These are phyloP conservation scores for Melanotaenia parkinsoni DNA, from an alignment of 2,797 vertebrate species.

Conservation along the genomic window DNA sequence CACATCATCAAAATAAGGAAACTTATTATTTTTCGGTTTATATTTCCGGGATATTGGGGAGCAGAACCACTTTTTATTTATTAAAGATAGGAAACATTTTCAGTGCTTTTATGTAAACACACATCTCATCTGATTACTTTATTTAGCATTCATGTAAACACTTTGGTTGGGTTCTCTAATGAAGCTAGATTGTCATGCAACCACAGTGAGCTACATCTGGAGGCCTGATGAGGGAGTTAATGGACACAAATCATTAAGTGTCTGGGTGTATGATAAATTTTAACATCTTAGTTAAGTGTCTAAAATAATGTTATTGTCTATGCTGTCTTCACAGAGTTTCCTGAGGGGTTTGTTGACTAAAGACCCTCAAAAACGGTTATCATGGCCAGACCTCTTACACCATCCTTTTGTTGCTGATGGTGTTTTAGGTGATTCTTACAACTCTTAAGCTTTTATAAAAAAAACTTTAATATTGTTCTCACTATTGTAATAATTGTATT, in stretches of 20 bases:
- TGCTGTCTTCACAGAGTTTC: conserved; percentile 85
- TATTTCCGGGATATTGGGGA: too few species aligned
- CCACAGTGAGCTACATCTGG: too few species aligned
- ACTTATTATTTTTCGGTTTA: too few species aligned
- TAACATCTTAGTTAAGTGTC: not conserved
- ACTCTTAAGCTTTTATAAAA: not conserved
- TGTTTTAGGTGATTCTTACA: conserved; percentile 86
- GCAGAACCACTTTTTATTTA: too few species aligned
- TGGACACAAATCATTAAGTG: not conserved
- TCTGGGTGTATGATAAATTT: not conserved
- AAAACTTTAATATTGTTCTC: not conserved
- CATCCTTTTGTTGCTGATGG: conserved; percentile 93
- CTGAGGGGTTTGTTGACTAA: conserved; percentile 95
- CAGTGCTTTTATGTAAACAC: too few species aligned
- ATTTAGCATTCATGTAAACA: too few species aligned
- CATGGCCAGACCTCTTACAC: conserved; percentile 92
- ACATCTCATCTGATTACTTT: too few species aligned
- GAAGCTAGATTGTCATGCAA: too few species aligned
- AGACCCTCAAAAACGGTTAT: conserved; percentile 89
- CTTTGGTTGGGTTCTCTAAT: too few species aligned
- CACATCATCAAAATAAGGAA: too few species aligned
- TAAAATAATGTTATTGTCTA: not conserved
- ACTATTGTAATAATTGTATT: conserved; percentile 1
- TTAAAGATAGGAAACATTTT: too few species aligned
- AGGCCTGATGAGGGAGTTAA: too few species aligned